Percentiles rank a stretch among this genome's conserved stretches.
Conservation (phyloP, 2,113 vertebrate genomes). For the Neopipo cinnamomea region DNA sequence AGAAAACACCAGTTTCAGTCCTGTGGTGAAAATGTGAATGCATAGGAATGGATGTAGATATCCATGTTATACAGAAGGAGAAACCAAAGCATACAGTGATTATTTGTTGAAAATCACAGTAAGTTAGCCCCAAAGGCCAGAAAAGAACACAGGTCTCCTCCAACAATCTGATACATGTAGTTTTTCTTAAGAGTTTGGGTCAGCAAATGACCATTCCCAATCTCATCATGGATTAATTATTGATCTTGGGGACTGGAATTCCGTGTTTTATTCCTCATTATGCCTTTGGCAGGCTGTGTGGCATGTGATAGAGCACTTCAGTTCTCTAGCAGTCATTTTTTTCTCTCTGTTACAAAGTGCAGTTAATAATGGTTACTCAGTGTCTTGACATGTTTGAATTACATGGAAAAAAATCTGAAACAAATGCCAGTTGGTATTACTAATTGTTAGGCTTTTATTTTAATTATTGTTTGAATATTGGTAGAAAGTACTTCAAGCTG, state of each 20-base stretch:
- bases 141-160: neutral
- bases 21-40: neutral
- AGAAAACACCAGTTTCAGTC: neutral
- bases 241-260: neutral
- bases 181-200: neutral
- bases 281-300: neutral
- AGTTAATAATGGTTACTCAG: neutral
- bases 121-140: neutral
- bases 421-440: neutral
- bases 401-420: neutral
- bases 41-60: neutral
- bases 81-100: neutral
- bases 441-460: conserved; percentile 22
- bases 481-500: neutral
- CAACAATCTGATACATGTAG: neutral
- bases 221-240: neutral
- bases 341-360: neutral
- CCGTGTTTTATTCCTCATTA: neutral
- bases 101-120: neutral
- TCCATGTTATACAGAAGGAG: neutral
- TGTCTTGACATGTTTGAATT: neutral
- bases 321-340: neutral
- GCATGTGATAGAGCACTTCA: neutral
- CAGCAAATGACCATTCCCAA: neutral
- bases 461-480: conserved; percentile 19